Evolutionary conservation across 2,888 invertebrate genomes (phyloP).

Genomic region (Pandemis corylana): DNA sequence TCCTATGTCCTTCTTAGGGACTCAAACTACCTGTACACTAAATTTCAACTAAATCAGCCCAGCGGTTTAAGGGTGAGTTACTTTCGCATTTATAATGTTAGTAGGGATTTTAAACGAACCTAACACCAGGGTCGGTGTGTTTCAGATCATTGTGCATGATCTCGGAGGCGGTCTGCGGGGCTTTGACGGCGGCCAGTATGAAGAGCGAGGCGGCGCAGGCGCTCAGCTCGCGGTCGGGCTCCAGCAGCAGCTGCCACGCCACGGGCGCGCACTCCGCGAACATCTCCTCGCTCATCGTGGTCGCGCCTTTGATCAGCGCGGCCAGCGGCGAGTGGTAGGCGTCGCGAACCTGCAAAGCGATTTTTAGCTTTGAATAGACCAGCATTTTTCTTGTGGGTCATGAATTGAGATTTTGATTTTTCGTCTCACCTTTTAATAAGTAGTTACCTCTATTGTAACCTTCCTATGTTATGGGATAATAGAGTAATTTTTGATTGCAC

Average conservation of each 20-base stretch:
- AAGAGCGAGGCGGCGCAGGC: constrained; percentile 95
- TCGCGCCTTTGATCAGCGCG: constrained; percentile 94
- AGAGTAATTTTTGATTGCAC: no score
- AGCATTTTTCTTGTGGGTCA: no score
- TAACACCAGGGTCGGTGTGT: constrained; percentile 91
- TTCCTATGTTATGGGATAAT: no score
- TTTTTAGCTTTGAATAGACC: background rate
- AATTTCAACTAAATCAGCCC: no score
- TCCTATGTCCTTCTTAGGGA: no score
- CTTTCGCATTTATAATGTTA: no score
- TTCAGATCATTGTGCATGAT: constrained; percentile 95
- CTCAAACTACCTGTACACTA: no score
- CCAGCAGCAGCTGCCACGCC: constrained; percentile 97
- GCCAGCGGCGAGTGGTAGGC: constrained; percentile 96
- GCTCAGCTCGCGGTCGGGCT: constrained; percentile 94
- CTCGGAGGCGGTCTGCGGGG: constrained; percentile 94
- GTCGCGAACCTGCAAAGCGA: constrained; percentile 89
- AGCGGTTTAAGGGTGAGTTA: no score
- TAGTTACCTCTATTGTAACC: no score
- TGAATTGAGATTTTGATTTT: no score
- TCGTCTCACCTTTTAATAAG: no score
- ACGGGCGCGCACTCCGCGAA: constrained; percentile 95
- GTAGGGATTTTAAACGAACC: constrained; percentile 81
- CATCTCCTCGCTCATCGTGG: constrained; percentile 93
- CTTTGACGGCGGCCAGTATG: constrained; percentile 96